Conservation (phyloP, 2,797 vertebrate species). For the Xenops minutus region DNA sequence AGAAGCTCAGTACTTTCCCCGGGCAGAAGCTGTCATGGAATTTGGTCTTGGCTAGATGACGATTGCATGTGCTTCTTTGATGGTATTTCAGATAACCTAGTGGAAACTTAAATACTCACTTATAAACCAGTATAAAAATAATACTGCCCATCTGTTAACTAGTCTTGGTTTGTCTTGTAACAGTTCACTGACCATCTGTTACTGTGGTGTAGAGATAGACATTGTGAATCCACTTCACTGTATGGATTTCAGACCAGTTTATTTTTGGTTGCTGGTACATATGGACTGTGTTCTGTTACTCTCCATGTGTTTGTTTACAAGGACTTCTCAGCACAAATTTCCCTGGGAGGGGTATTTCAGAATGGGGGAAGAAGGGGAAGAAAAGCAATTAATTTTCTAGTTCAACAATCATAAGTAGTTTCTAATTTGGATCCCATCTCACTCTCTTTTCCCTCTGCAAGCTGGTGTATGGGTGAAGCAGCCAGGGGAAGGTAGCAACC, state of each 20-base stretch:
- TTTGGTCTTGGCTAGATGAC: neutral
- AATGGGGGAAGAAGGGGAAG: neutral
- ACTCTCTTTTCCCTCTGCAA: neutral
- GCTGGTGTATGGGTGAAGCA: constrained; percentile 4
- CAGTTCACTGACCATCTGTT: constrained; percentile 82
- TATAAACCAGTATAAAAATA: constrained; percentile 77
- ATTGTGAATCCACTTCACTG: constrained; percentile 30
- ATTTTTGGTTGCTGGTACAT: constrained; percentile 72
- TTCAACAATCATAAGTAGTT: constrained; percentile 27
- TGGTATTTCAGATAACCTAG: constrained; percentile 69
- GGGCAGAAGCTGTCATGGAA: neutral
- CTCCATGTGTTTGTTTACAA: constrained; percentile 73
- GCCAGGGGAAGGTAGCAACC: neutral
- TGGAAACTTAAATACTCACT: constrained; percentile 73
- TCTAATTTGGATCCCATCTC: neutral
- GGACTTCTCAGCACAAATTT: constrained; percentile 42
- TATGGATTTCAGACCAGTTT: constrained; percentile 69
- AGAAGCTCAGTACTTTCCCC: neutral
- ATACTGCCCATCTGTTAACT: constrained; percentile 75
- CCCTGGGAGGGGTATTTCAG: neutral
- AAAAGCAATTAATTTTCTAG: constrained; percentile 43
- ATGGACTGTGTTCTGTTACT: constrained; percentile 74
- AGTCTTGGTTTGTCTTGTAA: constrained; percentile 75
- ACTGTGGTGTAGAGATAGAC: constrained; percentile 66
- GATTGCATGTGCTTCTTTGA: constrained; percentile 23